Conservation (phyloP, 2,888 invertebrate genomes). For the Caradrina kadenii region DNA sequence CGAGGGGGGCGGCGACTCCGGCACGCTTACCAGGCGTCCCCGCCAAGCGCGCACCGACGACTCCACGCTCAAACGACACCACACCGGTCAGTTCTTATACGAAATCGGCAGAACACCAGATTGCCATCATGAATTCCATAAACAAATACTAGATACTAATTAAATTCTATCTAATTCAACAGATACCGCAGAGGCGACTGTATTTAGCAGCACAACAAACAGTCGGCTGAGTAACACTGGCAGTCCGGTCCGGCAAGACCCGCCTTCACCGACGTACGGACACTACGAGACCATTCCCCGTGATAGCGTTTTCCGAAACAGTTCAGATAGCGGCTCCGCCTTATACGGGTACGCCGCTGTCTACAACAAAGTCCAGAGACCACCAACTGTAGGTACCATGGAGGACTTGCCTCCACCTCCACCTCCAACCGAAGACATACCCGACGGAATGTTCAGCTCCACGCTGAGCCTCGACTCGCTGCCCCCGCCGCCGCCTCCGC, state of each 20-base stretch:
- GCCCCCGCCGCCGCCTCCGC: conserved; percentile 95
- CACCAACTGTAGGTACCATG: conserved; percentile 69
- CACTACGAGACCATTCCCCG: conserved; percentile 81
- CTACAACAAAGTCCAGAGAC: conserved; percentile 83
- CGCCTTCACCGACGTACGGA: conserved; percentile 76
- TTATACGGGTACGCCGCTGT: conserved; percentile 87
- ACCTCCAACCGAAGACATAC: conserved; percentile 91
- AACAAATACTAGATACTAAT: neutral
- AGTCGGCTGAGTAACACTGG: conserved; percentile 67
- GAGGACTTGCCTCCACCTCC: conserved; percentile 92
- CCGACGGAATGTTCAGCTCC: conserved; percentile 92
- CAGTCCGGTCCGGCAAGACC: conserved; percentile 73
- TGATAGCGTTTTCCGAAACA: conserved; percentile 75
- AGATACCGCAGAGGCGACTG: conserved; percentile 75
- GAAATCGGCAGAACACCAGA: neutral
- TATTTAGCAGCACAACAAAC: conserved; percentile 69
- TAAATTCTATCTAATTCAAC: conserved; percentile 35
- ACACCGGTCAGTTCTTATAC: conserved; percentile 70
- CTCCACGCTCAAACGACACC: conserved; percentile 84
- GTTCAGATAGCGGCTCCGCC: conserved; percentile 77
- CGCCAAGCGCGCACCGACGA: conserved; percentile 76
- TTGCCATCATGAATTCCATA: neutral
- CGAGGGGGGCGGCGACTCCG: conserved; percentile 89
- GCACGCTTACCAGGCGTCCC: conserved; percentile 90
- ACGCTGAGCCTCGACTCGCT: conserved; percentile 95